A percentile compares a stretch with the other conserved stretches of the same genome.
Conservation (phyloP, 2,797 vertebrate species). For the Acanthurus leucopareius region DNA sequence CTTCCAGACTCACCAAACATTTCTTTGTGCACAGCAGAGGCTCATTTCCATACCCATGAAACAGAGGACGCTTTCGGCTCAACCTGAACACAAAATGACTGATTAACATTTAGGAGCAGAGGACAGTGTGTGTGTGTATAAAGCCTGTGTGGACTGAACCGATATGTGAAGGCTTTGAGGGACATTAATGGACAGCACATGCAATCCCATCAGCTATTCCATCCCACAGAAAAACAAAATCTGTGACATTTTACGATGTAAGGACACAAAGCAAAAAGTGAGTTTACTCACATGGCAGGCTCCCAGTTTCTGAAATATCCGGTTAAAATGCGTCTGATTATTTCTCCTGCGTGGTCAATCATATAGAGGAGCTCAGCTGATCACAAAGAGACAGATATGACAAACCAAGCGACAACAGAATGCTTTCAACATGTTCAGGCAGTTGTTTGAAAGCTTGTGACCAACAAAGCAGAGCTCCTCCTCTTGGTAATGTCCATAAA, state of each 20-base stretch:
- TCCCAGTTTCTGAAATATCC: slow-evolving; percentile 17
- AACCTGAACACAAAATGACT: slow-evolving; percentile 49
- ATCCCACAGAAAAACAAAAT: background rate
- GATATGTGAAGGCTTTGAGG: no score
- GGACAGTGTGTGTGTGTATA: no score
- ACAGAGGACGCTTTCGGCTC: slow-evolving; percentile 39
- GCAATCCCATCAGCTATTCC: no score
- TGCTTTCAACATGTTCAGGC: background rate
- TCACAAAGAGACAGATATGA: background rate
- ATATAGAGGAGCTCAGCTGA: no score
- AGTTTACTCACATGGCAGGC: slow-evolving; percentile 62
- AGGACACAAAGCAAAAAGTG: background rate
- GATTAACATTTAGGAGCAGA: background rate
- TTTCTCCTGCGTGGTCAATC: background rate
- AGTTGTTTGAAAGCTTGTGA: background rate
- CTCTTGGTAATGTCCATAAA: background rate
- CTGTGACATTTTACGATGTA: background rate
- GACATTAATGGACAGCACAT: background rate
- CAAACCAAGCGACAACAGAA: background rate
- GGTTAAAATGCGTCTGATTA: background rate
- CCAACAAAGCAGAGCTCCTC: slow-evolving; percentile 31
- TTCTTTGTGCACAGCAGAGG: slow-evolving; percentile 36
- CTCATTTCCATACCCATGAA: slow-evolving; percentile 4
- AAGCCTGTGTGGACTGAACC: no score
- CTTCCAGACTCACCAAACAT: slow-evolving; percentile 14